Evolutionary conservation across 2,113 vertebrate species (phyloP).

Genomic region (Dasyornis broadbenti): DNA sequence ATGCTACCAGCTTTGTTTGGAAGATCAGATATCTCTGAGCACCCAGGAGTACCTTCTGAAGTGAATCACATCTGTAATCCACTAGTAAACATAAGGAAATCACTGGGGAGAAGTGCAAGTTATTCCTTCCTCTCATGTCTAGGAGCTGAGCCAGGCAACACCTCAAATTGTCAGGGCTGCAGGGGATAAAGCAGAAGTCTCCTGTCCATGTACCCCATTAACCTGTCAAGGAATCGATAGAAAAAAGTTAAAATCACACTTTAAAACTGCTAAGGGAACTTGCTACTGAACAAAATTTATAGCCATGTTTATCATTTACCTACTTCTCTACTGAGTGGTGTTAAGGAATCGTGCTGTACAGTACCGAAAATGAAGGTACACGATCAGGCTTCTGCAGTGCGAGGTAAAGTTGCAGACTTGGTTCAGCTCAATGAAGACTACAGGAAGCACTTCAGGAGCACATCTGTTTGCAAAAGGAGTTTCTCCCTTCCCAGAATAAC

Average conservation of each 20-base stretch:
- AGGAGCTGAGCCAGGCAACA: conserved; percentile 24
- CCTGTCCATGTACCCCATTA: background rate
- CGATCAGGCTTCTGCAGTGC: background rate
- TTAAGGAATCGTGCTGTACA: background rate
- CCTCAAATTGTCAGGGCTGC: background rate
- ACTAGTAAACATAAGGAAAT: background rate
- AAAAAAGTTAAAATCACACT: background rate
- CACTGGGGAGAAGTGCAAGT: background rate
- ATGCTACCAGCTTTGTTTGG: background rate
- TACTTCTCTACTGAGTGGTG: background rate
- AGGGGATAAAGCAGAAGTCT: conserved; percentile 15
- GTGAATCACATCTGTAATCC: background rate
- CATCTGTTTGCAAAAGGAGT: background rate
- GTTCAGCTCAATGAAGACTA: background rate
- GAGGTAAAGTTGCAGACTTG: background rate
- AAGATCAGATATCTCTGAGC: background rate
- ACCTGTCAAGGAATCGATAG: background rate
- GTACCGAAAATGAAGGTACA: background rate
- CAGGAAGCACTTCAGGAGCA: background rate
- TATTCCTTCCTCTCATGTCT: background rate
- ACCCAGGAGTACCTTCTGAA: background rate
- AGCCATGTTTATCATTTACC: background rate
- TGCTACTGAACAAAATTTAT: background rate
- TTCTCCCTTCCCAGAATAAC: background rate
- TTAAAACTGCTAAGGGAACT: background rate